Conservation (phyloP, 2,113 vertebrate species). For the Rattus rattus region DNA sequence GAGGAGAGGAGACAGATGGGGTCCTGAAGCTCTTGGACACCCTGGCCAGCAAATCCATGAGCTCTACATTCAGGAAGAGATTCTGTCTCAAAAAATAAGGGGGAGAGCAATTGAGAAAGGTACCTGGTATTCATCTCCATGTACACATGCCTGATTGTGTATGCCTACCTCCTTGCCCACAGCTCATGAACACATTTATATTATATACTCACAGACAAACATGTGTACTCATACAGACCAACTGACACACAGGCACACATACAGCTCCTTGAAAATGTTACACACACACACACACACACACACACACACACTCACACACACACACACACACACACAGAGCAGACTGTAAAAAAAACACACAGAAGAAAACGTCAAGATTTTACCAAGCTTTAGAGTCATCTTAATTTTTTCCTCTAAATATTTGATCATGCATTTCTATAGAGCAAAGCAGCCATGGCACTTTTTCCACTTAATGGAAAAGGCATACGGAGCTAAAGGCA, state of each 20-base stretch:
- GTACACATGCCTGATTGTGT: not conserved
- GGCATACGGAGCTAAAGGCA: not conserved
- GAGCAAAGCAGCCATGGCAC: not conserved
- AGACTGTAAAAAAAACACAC: not conserved
- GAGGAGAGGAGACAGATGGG: not conserved
- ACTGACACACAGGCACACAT: not conserved
- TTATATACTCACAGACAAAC: not conserved
- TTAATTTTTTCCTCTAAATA: slow-evolving; percentile 10
- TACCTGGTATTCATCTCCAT: not conserved
- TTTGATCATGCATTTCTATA: not conserved
- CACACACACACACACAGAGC: not conserved
- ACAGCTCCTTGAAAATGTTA: slow-evolving; percentile 9
- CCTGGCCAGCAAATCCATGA: not conserved
- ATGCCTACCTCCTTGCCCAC: not conserved
- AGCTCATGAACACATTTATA: not conserved
- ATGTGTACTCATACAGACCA: not conserved
- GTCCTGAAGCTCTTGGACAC: not conserved
- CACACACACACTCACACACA: not conserved
- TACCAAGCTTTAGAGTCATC: not conserved
- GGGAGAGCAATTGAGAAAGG: not conserved
- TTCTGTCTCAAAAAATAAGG: not conserved
- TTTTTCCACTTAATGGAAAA: not conserved
- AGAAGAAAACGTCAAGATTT: not conserved
- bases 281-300: not conserved
- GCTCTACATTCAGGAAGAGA: not conserved